Base-by-base conservation (phyloP, 1,140 invertebrate species). In the Caerostris extrusa region DNA sequence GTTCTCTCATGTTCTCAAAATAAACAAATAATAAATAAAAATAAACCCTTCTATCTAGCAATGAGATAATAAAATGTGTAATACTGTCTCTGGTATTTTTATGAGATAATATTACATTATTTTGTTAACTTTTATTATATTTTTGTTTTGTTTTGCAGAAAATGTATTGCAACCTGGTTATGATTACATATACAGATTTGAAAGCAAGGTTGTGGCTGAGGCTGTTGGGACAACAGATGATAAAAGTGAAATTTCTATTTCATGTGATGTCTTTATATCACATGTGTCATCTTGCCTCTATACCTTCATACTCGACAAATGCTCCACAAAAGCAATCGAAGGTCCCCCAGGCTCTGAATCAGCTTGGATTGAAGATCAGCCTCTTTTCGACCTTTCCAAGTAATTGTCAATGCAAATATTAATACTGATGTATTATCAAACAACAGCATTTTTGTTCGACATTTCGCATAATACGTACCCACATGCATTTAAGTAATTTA, bases 161-260 rank as follows among this genome's bases (percentile, higher is more conserved):
- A 91, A 34, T 57, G 0, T 91, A 19, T n/a, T 91, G 7, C 53
- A 82, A 7, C 57, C 19, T n/a, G 90, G 77, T 5, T 61, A 83
- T 60, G 90, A 91, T 50, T 91, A 91, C 12, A 60, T 10, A 3
- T 93, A 93, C 34, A 8, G 34, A n/a, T 93, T 89, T 19, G 53
- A 64, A 81, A 86, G 82, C 19, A 56, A 89, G 17, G 92, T 71
- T 0, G n/a, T 89, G 57, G 67, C 67, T 14, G 92, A 82, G 58
- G 69, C 85, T 56, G 69, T 81, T 19, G 92, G 86, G 8, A 93
- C 86, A 12, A 93, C 92, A 10, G 57, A 93, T 57, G 86, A 93
- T 5, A 60, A 57, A 3, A 89, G 86, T 53, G 81, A 83, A 50
- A 81, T 93, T 53, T 56, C 12, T 5, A 93, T 93, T 2, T 7